Base-by-base conservation (phyloP, 2,113 vertebrate species). In the Brachyhypopomus occidentalis region DNA sequence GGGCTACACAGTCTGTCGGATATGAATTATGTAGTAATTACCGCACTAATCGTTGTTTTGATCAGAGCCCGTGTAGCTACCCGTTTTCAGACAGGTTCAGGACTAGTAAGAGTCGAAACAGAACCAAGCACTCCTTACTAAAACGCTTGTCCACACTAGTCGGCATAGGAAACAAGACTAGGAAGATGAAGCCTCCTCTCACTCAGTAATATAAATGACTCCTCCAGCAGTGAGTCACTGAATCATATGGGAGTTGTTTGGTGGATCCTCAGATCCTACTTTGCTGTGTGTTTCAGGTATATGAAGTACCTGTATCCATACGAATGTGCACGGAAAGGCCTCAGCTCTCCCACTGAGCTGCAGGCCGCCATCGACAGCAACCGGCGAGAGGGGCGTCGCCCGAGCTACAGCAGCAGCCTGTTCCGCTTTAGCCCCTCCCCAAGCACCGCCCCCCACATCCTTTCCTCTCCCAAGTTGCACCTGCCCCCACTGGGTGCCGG, bases 261-360 rank as follows among this genome's bases (percentile, higher is more conserved):
- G n/a, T 17, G 58, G 52, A 1, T 30, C 11, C 16, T 20, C 2
- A n/a, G 23, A 48, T 23, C 0, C 17, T 59, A 20, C 17, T 17
- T 52, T 5, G 12, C 5, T 83, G 59, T 30, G 14, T 84, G 4
- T 89, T 70, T 71, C 74, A 93, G 92, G 86, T 93, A 93, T 88
- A 99, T 99, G 98, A 99, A 99, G 90, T 99, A 99, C 88, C 93
- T 99, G 8, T 99, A 99, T 5, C 96, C 97, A 4, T 99, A 95
- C 0, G 98, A 99, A 88, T 99, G 98, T 1, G 97, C 98, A 93
- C 95, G 96, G 89, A 98, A 98, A 83, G 94, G 95, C 3, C 92
- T 99, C 87, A 99, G 98, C 89, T 98, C 97, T 30, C 98, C 98
- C 0, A 95, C 94, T 0, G 97, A 99, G 90, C 94, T 99, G 1